Evolutionary conservation across 64 coral and sea anemone species (phyloP).

Genomic region (Stylophora pistillata): DNA sequence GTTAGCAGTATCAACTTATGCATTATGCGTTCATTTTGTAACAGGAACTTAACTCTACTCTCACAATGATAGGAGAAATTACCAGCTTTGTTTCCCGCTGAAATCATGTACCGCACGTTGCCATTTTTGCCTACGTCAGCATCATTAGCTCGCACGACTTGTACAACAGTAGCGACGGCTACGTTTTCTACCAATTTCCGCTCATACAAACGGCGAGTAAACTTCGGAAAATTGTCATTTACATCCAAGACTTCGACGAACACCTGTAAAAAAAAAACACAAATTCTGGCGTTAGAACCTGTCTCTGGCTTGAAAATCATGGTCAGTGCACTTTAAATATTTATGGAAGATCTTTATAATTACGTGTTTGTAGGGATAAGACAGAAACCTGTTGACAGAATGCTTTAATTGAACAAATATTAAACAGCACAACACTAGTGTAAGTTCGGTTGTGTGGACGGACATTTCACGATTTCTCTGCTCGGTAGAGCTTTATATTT

Average conservation of each 20-base stretch:
- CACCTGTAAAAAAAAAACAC: slow-evolving; percentile 15
- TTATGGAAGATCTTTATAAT: no score
- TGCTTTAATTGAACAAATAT: no score
- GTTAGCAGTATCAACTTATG: not conserved
- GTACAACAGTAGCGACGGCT: slow-evolving; percentile 68
- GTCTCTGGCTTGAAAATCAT: not conserved
- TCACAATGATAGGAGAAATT: not conserved
- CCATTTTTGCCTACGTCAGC: slow-evolving; percentile 74
- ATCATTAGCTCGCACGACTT: slow-evolving; percentile 72
- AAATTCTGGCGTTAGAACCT: not conserved
- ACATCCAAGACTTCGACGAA: slow-evolving; percentile 68
- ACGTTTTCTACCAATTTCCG: slow-evolving; percentile 80
- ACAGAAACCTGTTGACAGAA: no score
- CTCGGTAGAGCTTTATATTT: no score
- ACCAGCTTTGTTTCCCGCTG: slow-evolving; percentile 71
- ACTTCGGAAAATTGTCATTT: slow-evolving; percentile 88
- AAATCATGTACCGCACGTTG: slow-evolving; percentile 67
- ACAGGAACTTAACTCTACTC: not conserved
- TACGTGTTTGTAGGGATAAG: no score
- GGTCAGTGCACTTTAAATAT: not conserved
- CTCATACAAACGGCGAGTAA: slow-evolving; percentile 60
- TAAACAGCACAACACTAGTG: no score
- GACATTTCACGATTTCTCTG: no score
- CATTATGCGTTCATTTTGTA: not conserved
- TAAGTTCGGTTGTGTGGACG: no score